Conservation (phyloP, 2,113 vertebrate genomes). For the Heterotis niloticus region DNA sequence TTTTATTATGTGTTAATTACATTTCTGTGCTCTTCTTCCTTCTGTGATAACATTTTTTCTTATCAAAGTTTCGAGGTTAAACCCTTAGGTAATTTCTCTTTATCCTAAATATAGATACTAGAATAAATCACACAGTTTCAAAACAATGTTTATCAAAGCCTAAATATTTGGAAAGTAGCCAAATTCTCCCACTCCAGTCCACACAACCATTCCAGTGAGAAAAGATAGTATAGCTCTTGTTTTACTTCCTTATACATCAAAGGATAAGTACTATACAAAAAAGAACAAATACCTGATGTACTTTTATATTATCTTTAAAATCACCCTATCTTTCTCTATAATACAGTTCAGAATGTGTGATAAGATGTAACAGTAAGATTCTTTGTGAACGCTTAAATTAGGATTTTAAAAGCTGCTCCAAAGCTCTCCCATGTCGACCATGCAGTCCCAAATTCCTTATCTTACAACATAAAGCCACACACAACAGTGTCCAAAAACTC, state of each 20-base stretch:
- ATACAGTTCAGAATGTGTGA: background rate
- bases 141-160: background rate
- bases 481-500: no score
- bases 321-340: background rate
- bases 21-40: no score
- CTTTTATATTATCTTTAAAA: background rate
- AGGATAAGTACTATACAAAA: background rate
- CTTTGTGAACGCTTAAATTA: background rate
- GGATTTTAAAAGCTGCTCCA: no score
- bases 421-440: no score
- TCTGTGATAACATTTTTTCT: no score
- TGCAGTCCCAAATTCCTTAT: no score
- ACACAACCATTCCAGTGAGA: background rate
- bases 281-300: background rate
- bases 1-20: no score
- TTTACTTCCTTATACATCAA: background rate
- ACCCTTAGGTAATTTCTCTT: no score
- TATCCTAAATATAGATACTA: no score
- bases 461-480: no score
- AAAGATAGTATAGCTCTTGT: background rate
- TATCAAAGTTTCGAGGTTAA: no score
- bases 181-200: background rate
- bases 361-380: background rate
- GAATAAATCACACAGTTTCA: no score
- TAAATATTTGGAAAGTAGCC: conserved; percentile 3